Base-by-base conservation (phyloP, 1,140 invertebrate genomes). In the Lysiphlebus fabarum region DNA sequence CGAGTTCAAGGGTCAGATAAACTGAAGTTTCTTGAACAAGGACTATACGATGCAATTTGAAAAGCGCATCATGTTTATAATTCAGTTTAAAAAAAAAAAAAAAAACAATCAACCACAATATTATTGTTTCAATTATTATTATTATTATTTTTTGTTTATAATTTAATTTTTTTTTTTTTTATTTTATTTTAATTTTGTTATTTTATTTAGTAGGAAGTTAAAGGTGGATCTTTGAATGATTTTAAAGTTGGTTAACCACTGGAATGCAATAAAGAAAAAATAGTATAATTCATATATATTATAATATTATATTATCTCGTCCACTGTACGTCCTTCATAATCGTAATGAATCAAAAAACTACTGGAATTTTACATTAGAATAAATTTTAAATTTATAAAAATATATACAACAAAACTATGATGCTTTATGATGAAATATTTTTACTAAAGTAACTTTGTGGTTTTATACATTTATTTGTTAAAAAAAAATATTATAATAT, bases 401-500 rank as follows among this genome's bases (percentile, higher is more conserved):
- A 26, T 26, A 26, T 26, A 26, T 26, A 26, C 17, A 26, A 26
- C 17, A 26, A n/a, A n/a, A 26, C 17, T 26, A 2, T 26, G 17
- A 26, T 26, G 17, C 17, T 26, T 26, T 1, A 51, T 51, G 49
- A 37, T 37, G 49, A 51, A 51, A 51, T 36, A 51, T 37, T 51
- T 5, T 10, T 49, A 36, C 38, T 5, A 40, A 8, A 40, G 38
- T 40, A 38, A n/a, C 12, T 36, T 51, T 51, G 49, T 12, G 49
- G 49, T 34, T 49, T 33, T 40, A 8, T 8, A 4, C 6, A 11
- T 40, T 36, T 14, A 38, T 11, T 26, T 10, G 37, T 42, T 40
- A 33, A 43, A 57, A 38, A 47, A n/a, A 17, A 34, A 34, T 12
- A 56, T 40, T 47, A 58, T 74, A 74, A 76, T 75, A 71, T 75